Conservation (phyloP, 2,113 vertebrate genomes). For the Heterochromis multidens region DNA sequence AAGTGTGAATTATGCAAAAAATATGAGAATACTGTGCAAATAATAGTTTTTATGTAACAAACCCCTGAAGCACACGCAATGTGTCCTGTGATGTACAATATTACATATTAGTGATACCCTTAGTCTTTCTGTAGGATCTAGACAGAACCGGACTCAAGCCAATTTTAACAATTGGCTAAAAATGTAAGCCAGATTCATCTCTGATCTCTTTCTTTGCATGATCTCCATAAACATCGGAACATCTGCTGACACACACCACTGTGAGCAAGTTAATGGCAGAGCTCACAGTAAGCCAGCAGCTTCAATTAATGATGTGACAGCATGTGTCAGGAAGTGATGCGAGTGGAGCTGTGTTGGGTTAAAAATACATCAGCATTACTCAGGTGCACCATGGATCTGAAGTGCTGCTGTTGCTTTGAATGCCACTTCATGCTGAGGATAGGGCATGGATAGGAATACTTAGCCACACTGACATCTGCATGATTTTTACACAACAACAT, state of each 20-base stretch:
- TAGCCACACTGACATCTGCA: neutral
- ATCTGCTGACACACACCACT: neutral
- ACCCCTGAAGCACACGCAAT: neutral
- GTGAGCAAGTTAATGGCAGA: neutral
- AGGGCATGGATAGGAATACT: neutral
- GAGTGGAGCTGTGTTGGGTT: neutral
- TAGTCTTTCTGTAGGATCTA: neutral
- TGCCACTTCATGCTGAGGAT: neutral
- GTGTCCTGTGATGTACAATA: neutral
- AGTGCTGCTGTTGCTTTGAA: neutral
- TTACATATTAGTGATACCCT: neutral
- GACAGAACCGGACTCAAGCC: neutral
- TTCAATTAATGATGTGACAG: conserved; percentile 16
- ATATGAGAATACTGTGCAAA: neutral
- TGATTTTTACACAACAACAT: neutral
- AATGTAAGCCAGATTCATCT: neutral
- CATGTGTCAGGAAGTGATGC: neutral
- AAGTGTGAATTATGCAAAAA: neutral
- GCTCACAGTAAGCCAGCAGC: neutral
- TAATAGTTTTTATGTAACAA: neutral
- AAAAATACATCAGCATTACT: conserved; percentile 9
- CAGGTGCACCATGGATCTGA: neutral
- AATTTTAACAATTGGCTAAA: neutral
- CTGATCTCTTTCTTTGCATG: neutral
- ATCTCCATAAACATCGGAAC: neutral